phyloP scores from a whole-genome alignment of 2,888 invertebrate genomes.

The Drosophila bunnanda region DNA sequence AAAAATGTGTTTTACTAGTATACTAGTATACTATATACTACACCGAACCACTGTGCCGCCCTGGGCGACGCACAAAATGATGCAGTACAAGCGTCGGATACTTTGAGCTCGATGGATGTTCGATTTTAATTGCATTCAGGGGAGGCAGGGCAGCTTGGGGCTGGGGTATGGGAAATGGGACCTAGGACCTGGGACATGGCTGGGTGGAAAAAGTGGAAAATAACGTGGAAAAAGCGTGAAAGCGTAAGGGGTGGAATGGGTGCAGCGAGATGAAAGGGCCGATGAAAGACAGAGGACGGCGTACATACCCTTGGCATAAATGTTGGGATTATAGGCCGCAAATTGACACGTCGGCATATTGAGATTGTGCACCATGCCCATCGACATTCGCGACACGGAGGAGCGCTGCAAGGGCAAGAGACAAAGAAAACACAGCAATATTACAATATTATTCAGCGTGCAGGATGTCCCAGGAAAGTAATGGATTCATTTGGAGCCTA shows the following conservation, averaged over 20 bases:
- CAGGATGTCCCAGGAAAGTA: not conserved
- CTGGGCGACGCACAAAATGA: conserved; percentile 49
- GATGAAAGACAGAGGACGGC: conserved; percentile 18
- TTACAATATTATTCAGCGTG: not conserved
- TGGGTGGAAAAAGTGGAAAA: not conserved
- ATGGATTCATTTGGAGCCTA: conserved; percentile 44
- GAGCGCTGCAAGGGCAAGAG: conserved; percentile 82
- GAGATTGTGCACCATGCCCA: conserved; percentile 84
- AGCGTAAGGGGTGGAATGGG: not conserved
- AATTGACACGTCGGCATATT: conserved; percentile 84
- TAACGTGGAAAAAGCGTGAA: not conserved
- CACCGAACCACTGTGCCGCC: conserved; percentile 18
- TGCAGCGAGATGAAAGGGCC: conserved; percentile 1
- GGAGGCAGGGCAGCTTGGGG: not conserved
- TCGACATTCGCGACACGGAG: conserved; percentile 84
- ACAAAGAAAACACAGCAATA: accelerated
- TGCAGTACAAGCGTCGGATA: conserved; percentile 43
- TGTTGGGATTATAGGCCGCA: conserved; percentile 81
- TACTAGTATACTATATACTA: no score
- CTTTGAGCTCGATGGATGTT: conserved; percentile 43
- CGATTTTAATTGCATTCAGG: conserved; percentile 65
- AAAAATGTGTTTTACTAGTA: no score
- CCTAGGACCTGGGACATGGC: not conserved
- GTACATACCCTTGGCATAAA: conserved; percentile 83
- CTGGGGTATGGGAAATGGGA: not conserved